Evolutionary conservation across 2,888 invertebrate species (phyloP).

Genomic region (Cyrtodaria siliqua): DNA sequence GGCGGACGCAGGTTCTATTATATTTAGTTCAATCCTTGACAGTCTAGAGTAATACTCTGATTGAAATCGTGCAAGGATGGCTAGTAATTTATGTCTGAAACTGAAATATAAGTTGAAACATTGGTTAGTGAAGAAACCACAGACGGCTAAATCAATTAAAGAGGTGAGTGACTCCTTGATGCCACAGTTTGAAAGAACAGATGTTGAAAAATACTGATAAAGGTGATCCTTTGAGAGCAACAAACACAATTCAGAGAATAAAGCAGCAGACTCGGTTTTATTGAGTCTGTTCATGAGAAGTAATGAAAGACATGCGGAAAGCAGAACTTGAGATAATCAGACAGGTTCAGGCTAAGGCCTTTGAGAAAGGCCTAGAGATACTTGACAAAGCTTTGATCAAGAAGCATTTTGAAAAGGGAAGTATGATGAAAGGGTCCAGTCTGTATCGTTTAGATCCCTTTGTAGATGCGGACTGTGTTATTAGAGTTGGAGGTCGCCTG

Average conservation of each 20-base stretch:
- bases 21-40: background rate
- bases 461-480: conserved; percentile 50
- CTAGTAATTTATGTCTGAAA: conserved; percentile 31
- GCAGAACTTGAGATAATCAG: conserved; percentile 20
- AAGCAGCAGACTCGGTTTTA: too few relatives aligned
- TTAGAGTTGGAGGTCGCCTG: conserved; percentile 63
- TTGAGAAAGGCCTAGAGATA: background rate
- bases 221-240: too few relatives aligned
- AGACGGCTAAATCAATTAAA: too few relatives aligned
- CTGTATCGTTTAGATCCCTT: conserved; percentile 53
- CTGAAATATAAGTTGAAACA: conserved; percentile 23
- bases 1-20: background rate
- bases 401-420: conserved; percentile 4
- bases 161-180: too few relatives aligned
- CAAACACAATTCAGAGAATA: too few relatives aligned
- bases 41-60: background rate
- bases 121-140: conserved; percentile 14
- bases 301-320: conserved; percentile 4
- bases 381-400: background rate
- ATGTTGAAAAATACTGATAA: too few relatives aligned
- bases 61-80: conserved; percentile 18
- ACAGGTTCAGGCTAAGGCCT: background rate
- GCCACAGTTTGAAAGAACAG: too few relatives aligned
- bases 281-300: background rate
- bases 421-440: conserved; percentile 9